Conservation (phyloP, 2,113 vertebrate genomes). For the Donacobius atricapilla region DNA sequence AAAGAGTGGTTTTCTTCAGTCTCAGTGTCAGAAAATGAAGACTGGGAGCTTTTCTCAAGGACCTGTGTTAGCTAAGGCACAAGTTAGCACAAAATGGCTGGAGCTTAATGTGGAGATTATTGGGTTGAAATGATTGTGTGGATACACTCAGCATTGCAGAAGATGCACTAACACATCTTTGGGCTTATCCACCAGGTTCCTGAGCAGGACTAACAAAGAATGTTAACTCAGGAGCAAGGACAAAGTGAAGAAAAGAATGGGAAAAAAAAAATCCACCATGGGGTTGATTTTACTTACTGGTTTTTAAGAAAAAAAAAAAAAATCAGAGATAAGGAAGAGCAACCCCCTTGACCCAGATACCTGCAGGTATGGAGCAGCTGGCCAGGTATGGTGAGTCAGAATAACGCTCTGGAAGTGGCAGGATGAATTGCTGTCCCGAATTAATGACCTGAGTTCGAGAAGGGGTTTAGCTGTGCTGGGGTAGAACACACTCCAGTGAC, state of each 20-base stretch:
- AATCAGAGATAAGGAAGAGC: not conserved
- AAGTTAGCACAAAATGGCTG: not conserved
- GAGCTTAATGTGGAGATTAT: not conserved
- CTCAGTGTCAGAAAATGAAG: not conserved
- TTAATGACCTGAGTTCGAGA: not conserved
- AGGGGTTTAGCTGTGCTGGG: not conserved
- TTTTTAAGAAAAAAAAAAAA: not conserved
- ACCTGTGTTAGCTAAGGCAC: not conserved
- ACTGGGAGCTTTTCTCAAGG: not conserved
- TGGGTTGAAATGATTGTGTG: not conserved
- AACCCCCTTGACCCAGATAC: not conserved
- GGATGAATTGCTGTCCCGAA: not conserved
- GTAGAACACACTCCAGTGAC: not conserved
- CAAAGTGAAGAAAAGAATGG: not conserved
- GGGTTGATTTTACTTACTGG: not conserved
- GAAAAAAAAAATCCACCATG: fast-evolving
- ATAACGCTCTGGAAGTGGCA: not conserved
- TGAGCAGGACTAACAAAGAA: not conserved
- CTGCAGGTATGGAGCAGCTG: not conserved
- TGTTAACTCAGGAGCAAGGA: not conserved
- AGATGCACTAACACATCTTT: not conserved
- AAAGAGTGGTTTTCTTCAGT: not conserved
- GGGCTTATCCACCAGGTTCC: not conserved
- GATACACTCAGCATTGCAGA: not conserved
- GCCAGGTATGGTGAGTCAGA: not conserved